These are phyloP conservation scores for Anguilla marmorata DNA, from an alignment of 2,797 vertebrate species.

Conservation along the genomic window DNA sequence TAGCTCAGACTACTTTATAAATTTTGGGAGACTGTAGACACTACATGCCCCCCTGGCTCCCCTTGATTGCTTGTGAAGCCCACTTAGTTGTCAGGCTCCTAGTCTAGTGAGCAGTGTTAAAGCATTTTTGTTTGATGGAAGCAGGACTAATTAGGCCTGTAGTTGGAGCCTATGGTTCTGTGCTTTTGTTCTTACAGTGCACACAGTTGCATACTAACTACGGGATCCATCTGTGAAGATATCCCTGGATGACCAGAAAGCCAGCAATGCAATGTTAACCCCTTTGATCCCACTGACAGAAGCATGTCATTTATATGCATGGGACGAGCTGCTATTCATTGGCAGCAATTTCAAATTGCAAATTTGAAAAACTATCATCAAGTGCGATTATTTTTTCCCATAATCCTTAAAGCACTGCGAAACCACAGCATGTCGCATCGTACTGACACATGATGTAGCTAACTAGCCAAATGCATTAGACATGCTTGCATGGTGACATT, in stretches of 20 bases:
- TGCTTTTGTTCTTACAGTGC: neutral
- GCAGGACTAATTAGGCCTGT: neutral
- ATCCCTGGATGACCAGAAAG: neutral
- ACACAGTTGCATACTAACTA: neutral
- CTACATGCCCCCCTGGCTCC: too few species aligned
- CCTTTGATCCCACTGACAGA: neutral
- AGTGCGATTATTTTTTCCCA: neutral
- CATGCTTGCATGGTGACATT: slow-evolving; percentile 1
- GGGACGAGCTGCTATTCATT: neutral
- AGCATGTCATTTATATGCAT: neutral
- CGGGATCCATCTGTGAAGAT: slow-evolving; percentile 8
- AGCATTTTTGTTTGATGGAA: neutral
- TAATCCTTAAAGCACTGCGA: neutral
- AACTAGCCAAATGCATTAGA: slow-evolving; percentile 13
- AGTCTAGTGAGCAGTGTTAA: neutral
- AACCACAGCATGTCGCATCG: neutral
- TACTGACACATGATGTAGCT: neutral
- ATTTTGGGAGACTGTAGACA: too few species aligned
- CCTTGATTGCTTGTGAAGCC: too few species aligned
- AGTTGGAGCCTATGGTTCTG: neutral
- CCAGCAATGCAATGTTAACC: neutral
- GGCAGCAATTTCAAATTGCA: neutral
- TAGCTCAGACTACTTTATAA: too few species aligned
- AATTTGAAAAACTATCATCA: neutral
- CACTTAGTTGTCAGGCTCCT: neutral